Evolutionary conservation across 1,140 invertebrate species (phyloP).

Genomic region (Drosophila parabipectinata): DNA sequence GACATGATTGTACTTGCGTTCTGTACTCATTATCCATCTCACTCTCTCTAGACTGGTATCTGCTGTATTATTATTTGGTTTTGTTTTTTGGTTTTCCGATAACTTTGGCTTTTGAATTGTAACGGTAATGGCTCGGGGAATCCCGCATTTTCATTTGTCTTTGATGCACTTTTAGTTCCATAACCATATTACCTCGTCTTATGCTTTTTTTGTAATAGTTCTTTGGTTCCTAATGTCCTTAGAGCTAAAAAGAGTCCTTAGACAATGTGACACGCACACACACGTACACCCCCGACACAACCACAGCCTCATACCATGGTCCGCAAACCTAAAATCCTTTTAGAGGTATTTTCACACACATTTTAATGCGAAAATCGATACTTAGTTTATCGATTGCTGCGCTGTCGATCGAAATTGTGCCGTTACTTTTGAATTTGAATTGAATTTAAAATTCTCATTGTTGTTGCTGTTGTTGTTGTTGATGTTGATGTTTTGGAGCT

Average conservation of each 20-base stretch:
- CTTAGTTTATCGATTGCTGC: background rate
- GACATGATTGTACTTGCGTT: no score
- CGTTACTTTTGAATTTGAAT: constrained; percentile 8
- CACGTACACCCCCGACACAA: constrained; percentile 4
- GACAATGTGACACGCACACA: constrained; percentile 12
- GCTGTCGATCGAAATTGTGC: constrained; percentile 20
- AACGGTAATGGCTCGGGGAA: no score
- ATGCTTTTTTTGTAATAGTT: constrained; percentile 4
- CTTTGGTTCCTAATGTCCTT: constrained; percentile 12
- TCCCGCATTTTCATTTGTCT: background rate
- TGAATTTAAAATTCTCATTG: constrained; percentile 5
- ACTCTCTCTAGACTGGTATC: background rate
- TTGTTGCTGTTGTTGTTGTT: constrained; percentile 20
- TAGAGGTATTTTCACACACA: constrained; percentile 11
- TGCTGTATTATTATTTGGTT: background rate
- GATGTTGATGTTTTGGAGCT: constrained; percentile 8
- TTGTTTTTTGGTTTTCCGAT: constrained; percentile 1
- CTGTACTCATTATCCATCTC: background rate
- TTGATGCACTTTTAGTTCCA: background rate
- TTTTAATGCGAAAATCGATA: constrained; percentile 2
- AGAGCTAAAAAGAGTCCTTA: constrained; percentile 22
- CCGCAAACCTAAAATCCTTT: constrained; percentile 2
- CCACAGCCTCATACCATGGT: constrained; percentile 13
- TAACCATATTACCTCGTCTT: background rate
- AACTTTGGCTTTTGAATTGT: constrained; percentile 1